Evolutionary conservation across 2,888 invertebrate genomes (phyloP).

Genomic region (Acrocyrtus sp.): DNA sequence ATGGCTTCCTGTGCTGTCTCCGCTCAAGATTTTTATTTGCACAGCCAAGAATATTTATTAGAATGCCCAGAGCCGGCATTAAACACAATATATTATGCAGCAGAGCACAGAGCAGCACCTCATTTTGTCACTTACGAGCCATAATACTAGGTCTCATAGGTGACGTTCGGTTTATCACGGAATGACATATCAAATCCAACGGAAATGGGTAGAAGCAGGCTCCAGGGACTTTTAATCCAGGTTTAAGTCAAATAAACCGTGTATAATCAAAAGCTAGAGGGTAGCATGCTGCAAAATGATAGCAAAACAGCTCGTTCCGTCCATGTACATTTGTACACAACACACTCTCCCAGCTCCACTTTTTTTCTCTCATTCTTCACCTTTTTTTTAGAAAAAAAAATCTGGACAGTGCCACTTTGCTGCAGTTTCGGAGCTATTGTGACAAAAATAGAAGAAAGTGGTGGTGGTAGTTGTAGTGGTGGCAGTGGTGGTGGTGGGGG

Average conservation of each 20-base stretch:
- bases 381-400: constrained; percentile 15
- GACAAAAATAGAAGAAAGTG: too few species aligned
- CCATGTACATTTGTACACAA: too few species aligned
- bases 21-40: too few species aligned
- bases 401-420: constrained; percentile 27
- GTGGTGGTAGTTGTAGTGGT: too few species aligned
- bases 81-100: too few species aligned
- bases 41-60: too few species aligned
- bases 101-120: too few species aligned
- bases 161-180: constrained; percentile 5
- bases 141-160: constrained; percentile 11
- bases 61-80: too few species aligned
- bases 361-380: background rate
- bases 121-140: background rate
- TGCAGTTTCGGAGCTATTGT: too few species aligned
- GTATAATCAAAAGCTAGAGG: constrained; percentile 13
- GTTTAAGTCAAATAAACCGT: background rate
- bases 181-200: constrained; percentile 16
- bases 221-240: constrained; percentile 22
- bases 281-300: constrained; percentile 38
- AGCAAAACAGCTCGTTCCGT: constrained; percentile 27
- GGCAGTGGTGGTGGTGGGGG: too few species aligned
- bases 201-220: background rate
- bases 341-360: too few species aligned
- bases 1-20: too few species aligned